A percentile compares a stretch with the other conserved stretches of the same genome.
These are phyloP conservation scores for Peromyscus nudipes DNA, from an alignment of 2,797 vertebrate genomes.

Conservation along the genomic window DNA sequence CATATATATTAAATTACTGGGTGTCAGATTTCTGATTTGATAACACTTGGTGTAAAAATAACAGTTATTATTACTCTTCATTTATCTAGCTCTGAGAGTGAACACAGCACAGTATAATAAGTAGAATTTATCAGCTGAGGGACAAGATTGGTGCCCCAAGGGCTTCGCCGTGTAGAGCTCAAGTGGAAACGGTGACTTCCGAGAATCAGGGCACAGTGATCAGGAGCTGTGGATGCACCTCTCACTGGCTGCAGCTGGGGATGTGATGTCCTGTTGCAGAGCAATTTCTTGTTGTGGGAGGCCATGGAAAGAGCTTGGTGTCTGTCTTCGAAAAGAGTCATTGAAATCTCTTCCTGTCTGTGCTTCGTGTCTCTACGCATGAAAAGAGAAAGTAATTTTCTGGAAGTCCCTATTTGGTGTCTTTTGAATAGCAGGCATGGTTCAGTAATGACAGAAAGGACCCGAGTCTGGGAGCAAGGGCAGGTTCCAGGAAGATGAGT, in stretches of 20 bases:
- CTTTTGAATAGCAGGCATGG: background rate
- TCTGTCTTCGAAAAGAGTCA: constrained; percentile 35
- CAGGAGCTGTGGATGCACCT: accelerated
- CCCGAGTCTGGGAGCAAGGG: background rate
- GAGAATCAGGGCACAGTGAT: constrained; percentile 15
- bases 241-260: background rate
- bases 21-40: constrained; percentile 85
- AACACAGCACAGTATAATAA: constrained; percentile 78
- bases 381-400: background rate
- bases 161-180: constrained; percentile 62
- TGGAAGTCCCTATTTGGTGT: background rate
- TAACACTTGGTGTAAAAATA: constrained; percentile 85
- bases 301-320: constrained; percentile 35
- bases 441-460: background rate
- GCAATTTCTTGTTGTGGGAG: background rate
- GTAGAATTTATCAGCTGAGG: constrained; percentile 79
- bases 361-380: background rate
- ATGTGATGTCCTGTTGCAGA: background rate
- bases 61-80: constrained; percentile 85
- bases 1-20: constrained; percentile 83
- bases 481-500: background rate
- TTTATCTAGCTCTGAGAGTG: constrained; percentile 79
- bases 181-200: constrained; percentile 10
- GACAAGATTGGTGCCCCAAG: constrained; percentile 70
- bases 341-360: background rate